phyloP scores from a whole-genome alignment of 1,140 invertebrate species.

The Meloidogyne floridensis region DNA sequence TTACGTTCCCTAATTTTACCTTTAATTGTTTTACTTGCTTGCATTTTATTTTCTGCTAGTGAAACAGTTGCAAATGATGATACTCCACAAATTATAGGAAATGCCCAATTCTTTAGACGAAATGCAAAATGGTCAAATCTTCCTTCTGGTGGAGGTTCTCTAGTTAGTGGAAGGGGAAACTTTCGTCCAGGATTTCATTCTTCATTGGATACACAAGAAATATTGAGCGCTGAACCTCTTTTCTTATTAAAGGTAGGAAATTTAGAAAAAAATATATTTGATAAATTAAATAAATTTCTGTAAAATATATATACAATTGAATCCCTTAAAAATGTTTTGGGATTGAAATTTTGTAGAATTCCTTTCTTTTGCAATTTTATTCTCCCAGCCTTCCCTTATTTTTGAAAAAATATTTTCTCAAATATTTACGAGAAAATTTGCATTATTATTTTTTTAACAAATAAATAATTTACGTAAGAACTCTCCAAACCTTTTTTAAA shows the following conservation, averaged over 20 bases:
- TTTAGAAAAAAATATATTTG: too few relatives aligned
- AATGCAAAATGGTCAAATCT: constrained; percentile 49
- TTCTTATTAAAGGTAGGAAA: background rate
- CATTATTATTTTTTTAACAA: too few relatives aligned
- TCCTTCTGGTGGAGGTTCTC: constrained; percentile 39
- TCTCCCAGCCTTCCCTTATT: too few relatives aligned
- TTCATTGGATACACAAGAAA: background rate
- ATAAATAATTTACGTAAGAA: too few relatives aligned
- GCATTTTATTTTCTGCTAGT: background rate
- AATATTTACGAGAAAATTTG: too few relatives aligned
- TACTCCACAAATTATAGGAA: background rate
- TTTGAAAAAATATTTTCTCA: too few relatives aligned
- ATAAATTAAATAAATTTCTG: too few relatives aligned
- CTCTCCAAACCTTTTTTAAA: too few relatives aligned
- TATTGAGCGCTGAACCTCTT: background rate
- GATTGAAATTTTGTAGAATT: too few relatives aligned
- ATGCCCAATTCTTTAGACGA: constrained; percentile 34
- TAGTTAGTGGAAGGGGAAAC: constrained; percentile 35
- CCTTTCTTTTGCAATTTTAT: too few relatives aligned
- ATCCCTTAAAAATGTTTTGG: too few relatives aligned
- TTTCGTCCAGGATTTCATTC: constrained; percentile 29
- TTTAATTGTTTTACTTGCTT: background rate
- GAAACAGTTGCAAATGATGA: constrained; percentile 2
- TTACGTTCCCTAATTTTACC: background rate
- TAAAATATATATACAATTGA: too few relatives aligned